Evolutionary conservation across 2,888 invertebrate species (phyloP).

Genomic region (Tromatobia lineatoria): DNA sequence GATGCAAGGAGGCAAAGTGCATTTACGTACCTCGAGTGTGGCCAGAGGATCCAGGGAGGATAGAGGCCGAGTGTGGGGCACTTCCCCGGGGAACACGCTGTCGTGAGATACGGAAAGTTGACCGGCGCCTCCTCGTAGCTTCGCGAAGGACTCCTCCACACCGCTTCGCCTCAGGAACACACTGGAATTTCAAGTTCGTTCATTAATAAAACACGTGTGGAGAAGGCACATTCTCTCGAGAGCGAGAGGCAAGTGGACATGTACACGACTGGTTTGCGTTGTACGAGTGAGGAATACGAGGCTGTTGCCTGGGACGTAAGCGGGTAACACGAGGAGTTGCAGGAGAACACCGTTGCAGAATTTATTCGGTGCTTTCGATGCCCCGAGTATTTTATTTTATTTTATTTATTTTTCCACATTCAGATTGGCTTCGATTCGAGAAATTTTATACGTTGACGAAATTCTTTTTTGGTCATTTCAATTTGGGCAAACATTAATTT

Average conservation of each 20-base stretch:
- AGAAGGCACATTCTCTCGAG: constrained; percentile 27
- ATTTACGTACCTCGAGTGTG: constrained; percentile 81
- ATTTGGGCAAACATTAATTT: not conserved
- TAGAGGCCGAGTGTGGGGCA: constrained; percentile 82
- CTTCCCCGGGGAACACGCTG: constrained; percentile 94
- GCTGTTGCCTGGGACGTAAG: constrained; percentile 28
- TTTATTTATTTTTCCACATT: not conserved
- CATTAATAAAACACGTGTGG: constrained; percentile 59
- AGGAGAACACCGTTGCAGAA: constrained; percentile 17
- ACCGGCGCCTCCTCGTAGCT: constrained; percentile 84
- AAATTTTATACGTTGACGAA: not conserved
- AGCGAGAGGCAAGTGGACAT: not conserved
- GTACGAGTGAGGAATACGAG: constrained; percentile 27
- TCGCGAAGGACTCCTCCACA: constrained; percentile 80
- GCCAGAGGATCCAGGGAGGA: constrained; percentile 82
- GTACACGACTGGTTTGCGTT: constrained; percentile 28
- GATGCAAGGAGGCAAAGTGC: constrained; percentile 31
- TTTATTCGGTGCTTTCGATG: constrained; percentile 11
- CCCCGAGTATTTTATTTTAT: not conserved
- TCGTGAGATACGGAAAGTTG: constrained; percentile 95
- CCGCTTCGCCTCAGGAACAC: constrained; percentile 79
- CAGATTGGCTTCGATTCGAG: not conserved
- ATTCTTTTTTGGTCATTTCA: not conserved
- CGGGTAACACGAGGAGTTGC: constrained; percentile 26
- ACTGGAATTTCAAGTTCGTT: constrained; percentile 74